Percentiles rank a stretch among this genome's conserved stretches.
These are phyloP conservation scores for Pipistrellus pygmaeus DNA, from an alignment of 2,797 vertebrate species.

Conservation along the genomic window DNA sequence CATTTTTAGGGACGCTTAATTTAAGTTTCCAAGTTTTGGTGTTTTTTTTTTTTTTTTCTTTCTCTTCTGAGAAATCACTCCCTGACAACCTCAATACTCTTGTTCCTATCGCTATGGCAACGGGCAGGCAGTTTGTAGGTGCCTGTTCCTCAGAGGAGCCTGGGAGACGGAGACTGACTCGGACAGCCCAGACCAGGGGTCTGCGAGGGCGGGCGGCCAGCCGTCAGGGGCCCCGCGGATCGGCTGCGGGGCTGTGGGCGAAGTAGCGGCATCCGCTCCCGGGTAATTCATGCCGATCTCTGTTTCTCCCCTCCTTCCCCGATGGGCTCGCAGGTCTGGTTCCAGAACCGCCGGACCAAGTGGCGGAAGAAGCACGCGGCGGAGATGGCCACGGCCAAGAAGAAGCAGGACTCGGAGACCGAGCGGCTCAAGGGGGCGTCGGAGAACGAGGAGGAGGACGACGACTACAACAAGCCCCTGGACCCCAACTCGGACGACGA, in stretches of 20 bases:
- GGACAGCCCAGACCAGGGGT: neutral
- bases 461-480: conserved; percentile 97
- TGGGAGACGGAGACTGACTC: neutral
- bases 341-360: conserved; percentile 98
- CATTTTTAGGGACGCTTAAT: conserved; percentile 40
- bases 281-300: neutral
- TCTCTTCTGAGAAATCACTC: conserved; percentile 19
- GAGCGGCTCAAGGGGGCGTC: conserved; percentile 95
- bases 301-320: neutral
- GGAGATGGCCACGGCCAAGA: conserved; percentile 98
- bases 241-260: fast-evolving
- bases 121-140: neutral
- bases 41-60: neutral
- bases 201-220: neutral
- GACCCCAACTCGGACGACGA: conserved; percentile 99
- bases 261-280: fast-evolving
- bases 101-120: conserved; percentile 74
- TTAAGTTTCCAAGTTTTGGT: conserved; percentile 20
- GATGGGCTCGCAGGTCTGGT: conserved; percentile 93
- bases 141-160: neutral
- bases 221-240: neutral
- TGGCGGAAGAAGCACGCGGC: conserved; percentile 98
- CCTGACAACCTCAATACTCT: neutral
- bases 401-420: conserved; percentile 97
- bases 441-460: conserved; percentile 97